phyloP scores from a whole-genome alignment of 2,888 invertebrate genomes.

The Malachius bipustulatus region DNA sequence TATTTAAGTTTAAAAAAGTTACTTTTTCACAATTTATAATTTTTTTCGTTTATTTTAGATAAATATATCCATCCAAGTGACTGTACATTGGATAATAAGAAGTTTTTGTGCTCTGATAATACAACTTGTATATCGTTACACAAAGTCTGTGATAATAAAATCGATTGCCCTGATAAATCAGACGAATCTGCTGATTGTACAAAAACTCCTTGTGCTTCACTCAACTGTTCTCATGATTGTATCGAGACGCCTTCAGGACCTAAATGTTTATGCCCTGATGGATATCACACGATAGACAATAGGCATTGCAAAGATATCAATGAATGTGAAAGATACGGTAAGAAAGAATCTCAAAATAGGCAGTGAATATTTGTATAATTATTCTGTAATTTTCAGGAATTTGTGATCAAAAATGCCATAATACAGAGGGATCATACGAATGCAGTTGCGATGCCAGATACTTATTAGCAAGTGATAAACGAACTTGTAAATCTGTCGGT shows the following conservation, averaged over 20 bases:
- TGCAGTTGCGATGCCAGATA: slow-evolving; percentile 56
- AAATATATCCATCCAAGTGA: slow-evolving; percentile 29
- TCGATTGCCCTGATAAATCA: slow-evolving; percentile 48
- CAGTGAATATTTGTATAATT: neutral
- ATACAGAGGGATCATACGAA: slow-evolving; percentile 44
- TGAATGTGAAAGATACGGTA: slow-evolving; percentile 50
- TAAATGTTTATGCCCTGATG: slow-evolving; percentile 46
- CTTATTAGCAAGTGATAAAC: slow-evolving; percentile 39
- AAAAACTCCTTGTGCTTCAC: slow-evolving; percentile 25
- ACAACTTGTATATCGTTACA: slow-evolving; percentile 41
- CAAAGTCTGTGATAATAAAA: slow-evolving; percentile 43
- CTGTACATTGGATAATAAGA: slow-evolving; percentile 39
- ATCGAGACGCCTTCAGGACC: slow-evolving; percentile 40
- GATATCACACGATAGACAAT: slow-evolving; percentile 33
- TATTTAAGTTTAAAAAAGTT: no score
- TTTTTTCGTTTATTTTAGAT: slow-evolving; percentile 23
- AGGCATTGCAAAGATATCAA: slow-evolving; percentile 47
- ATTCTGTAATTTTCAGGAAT: slow-evolving; percentile 25
- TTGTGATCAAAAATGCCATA: slow-evolving; percentile 59
- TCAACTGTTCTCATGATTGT: slow-evolving; percentile 37
- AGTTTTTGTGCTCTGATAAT: slow-evolving; percentile 44
- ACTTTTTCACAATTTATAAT: neutral
- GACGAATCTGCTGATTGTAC: slow-evolving; percentile 45
- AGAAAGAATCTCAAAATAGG: slow-evolving; percentile 11
- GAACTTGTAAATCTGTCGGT: slow-evolving; percentile 42